These are phyloP conservation scores for Anthonomus grandis DNA, from an alignment of 1,140 invertebrate genomes.

Conservation along the genomic window DNA sequence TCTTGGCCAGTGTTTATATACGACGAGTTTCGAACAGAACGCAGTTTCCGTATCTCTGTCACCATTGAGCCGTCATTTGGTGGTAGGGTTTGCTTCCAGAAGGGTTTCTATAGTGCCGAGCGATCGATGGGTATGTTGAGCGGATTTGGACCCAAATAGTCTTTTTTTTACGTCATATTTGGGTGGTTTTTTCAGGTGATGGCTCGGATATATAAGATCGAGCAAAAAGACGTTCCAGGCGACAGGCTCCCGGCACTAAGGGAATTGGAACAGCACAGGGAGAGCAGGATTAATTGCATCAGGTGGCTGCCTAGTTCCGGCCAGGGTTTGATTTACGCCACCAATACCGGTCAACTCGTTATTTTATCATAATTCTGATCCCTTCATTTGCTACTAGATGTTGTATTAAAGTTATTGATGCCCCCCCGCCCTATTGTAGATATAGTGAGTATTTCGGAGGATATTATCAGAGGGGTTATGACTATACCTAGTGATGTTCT, in stretches of 20 bases:
- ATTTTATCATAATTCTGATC: conserved; percentile 67
- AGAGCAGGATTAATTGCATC: conserved; percentile 71
- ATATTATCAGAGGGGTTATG: too few species aligned
- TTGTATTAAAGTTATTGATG: too few species aligned
- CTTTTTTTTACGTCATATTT: not conserved
- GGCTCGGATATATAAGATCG: conserved; percentile 63
- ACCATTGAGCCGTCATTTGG: conserved; percentile 69
- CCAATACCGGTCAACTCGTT: conserved; percentile 76
- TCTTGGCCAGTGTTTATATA: conserved; percentile 73
- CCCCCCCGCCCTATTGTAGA: too few species aligned
- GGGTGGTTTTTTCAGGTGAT: conserved; percentile 50
- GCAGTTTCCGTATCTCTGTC: conserved; percentile 81
- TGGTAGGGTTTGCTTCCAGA: conserved; percentile 73
- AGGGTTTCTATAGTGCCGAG: conserved; percentile 54
- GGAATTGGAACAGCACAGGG: conserved; percentile 63
- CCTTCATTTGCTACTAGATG: too few species aligned
- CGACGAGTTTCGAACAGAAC: conserved; percentile 70
- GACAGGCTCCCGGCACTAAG: conserved; percentile 56
- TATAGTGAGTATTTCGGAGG: too few species aligned
- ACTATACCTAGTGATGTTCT: too few species aligned
- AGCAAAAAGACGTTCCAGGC: conserved; percentile 40
- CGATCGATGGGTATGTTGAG: conserved; percentile 50
- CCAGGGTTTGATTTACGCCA: conserved; percentile 80
- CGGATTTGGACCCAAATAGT: too few species aligned
- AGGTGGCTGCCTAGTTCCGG: conserved; percentile 78